Conservation (phyloP, 2,113 vertebrate species). For the Oplegnathus fasciatus region DNA sequence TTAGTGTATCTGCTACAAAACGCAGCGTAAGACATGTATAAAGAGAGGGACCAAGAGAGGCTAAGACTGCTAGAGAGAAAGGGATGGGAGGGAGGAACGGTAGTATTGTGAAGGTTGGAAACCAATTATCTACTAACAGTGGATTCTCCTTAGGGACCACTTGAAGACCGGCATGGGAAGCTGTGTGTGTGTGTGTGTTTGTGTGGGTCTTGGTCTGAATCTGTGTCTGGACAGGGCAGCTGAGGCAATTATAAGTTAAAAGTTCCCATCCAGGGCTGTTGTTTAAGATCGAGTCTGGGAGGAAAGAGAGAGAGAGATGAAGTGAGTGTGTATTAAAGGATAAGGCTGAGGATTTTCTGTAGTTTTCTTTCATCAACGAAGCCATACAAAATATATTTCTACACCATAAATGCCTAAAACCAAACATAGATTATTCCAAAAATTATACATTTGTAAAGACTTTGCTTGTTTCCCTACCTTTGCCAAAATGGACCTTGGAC, state of each 20-base stretch:
- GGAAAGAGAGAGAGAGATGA: not conserved
- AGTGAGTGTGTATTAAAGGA: not conserved
- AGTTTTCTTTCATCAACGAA: not conserved
- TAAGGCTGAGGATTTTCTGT: not conserved
- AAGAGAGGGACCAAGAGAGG: not conserved
- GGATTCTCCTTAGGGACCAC: slow-evolving; percentile 51
- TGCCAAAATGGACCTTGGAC: not conserved
- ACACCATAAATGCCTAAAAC: not conserved
- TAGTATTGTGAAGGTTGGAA: slow-evolving; percentile 60
- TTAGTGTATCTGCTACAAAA: slow-evolving; percentile 21
- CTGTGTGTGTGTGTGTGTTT: slow-evolving; percentile 44
- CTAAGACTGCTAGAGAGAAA: slow-evolving; percentile 7
- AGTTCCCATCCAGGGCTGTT: slow-evolving; percentile 42
- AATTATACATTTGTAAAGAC: not conserved
- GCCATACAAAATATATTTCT: not conserved
- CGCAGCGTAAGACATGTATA: slow-evolving; percentile 15
- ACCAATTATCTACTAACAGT: slow-evolving; percentile 73
- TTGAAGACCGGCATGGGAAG: slow-evolving; percentile 37
- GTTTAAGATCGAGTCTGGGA: slow-evolving; percentile 12
- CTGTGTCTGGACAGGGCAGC: slow-evolving; percentile 53
- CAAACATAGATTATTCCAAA: not conserved
- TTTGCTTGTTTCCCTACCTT: not conserved
- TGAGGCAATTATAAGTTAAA: slow-evolving; percentile 62
- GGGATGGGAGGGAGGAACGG: not conserved
- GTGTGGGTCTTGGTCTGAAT: slow-evolving; percentile 41